A percentile compares a stretch with the other conserved stretches of the same genome.
Conservation (phyloP, 2,113 vertebrate genomes). For the Bubo blakistoni region DNA sequence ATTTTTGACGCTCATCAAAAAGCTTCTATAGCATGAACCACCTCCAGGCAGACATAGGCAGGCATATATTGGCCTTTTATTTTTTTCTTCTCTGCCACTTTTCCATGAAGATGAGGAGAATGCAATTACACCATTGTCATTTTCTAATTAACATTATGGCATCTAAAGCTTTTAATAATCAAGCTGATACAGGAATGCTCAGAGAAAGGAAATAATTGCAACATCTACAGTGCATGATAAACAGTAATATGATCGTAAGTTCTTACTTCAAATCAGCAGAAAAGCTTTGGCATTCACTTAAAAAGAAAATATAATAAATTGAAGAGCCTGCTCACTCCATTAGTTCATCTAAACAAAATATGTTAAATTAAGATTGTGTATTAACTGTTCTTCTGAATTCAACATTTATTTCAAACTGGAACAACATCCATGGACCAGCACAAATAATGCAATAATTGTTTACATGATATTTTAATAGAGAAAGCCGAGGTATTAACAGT, state of each 20-base stretch:
- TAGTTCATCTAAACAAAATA: constrained; percentile 44
- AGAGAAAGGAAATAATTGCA: constrained; percentile 8
- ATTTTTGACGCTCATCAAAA: neutral
- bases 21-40: neutral
- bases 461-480: constrained; percentile 16
- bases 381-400: constrained; percentile 45
- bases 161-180: neutral
- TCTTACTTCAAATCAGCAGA: neutral
- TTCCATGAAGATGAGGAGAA: neutral
- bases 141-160: neutral
- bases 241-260: neutral
- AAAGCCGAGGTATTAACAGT: constrained; percentile 37
- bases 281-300: constrained; percentile 8
- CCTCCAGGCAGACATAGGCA: neutral
- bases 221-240: neutral
- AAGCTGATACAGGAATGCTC: neutral
- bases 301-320: constrained; percentile 13
- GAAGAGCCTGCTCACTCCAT: constrained; percentile 25
- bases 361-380: constrained; percentile 18
- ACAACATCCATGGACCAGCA: neutral
- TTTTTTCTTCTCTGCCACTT: neutral
- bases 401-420: constrained; percentile 35
- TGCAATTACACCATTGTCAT: neutral
- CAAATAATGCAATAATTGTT: constrained; percentile 44
- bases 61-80: neutral